These are phyloP conservation scores for Archilochus colubris DNA, from an alignment of 2,113 vertebrate genomes.

Conservation along the genomic window DNA sequence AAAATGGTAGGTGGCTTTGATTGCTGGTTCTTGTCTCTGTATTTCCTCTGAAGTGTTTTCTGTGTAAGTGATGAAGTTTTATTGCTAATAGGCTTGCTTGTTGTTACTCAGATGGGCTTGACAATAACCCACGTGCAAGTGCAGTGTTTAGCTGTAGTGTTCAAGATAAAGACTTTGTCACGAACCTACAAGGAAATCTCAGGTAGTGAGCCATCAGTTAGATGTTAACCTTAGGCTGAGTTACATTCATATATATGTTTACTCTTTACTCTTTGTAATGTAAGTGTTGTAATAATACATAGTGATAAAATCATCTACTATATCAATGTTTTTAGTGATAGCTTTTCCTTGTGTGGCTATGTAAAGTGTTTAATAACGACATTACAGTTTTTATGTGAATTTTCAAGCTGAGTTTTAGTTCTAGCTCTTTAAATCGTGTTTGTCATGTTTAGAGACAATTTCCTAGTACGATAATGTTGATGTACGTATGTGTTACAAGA, in stretches of 20 bases:
- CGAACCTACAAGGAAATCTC: background rate
- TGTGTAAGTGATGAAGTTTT: background rate
- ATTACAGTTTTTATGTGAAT: background rate
- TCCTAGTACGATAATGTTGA: background rate
- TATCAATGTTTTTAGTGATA: background rate
- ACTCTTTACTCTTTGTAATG: conserved; percentile 10
- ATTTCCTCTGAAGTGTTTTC: background rate
- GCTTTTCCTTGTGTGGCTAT: background rate
- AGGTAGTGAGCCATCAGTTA: background rate
- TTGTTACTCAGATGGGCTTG: background rate
- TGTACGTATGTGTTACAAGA: background rate
- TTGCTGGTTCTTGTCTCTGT: background rate
- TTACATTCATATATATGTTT: background rate
- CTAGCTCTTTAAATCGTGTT: background rate
- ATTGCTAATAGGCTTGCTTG: background rate
- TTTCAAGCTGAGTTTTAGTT: background rate
- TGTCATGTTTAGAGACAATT: background rate
- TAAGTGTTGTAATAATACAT: background rate
- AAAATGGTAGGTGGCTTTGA: background rate
- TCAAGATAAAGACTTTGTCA: background rate
- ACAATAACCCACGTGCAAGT: background rate
- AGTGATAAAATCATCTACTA: background rate
- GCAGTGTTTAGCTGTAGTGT: background rate
- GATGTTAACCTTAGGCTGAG: background rate
- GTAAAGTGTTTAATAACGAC: background rate